Percentiles rank a stretch among this genome's conserved stretches.
Evolutionary conservation across 2,888 invertebrate species (phyloP).

Genomic region (Apotomis betuletana): DNA sequence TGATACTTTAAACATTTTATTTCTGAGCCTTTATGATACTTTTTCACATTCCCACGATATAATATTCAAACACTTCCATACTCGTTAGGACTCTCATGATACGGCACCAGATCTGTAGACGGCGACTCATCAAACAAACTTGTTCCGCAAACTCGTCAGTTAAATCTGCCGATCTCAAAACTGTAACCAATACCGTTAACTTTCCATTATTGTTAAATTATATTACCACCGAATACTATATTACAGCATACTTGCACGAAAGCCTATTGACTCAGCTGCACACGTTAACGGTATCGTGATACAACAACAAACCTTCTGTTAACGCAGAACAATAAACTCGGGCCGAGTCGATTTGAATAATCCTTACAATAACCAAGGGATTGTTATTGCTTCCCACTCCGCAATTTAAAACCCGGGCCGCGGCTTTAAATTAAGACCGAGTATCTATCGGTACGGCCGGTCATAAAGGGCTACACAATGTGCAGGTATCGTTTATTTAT

Average conservation of each 20-base stretch:
- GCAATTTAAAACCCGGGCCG: conserved; percentile 49
- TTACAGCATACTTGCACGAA: background rate
- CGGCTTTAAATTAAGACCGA: conserved; percentile 46
- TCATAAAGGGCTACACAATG: conserved; percentile 53
- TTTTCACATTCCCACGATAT: too few relatives aligned
- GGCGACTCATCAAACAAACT: too few relatives aligned
- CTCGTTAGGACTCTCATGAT: too few relatives aligned
- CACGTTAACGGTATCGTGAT: conserved; percentile 28
- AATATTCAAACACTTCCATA: too few relatives aligned
- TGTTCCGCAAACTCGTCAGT: too few relatives aligned
- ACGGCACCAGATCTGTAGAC: too few relatives aligned
- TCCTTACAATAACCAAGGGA: conserved; percentile 48
- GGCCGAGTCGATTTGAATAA: conserved; percentile 50
- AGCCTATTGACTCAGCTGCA: conserved; percentile 26
- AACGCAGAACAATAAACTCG: conserved; percentile 47
- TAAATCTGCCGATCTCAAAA: too few relatives aligned
- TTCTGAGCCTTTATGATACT: too few relatives aligned
- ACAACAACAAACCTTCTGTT: conserved; percentile 41
- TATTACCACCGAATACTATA: too few relatives aligned
- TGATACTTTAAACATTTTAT: too few relatives aligned
- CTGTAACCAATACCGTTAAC: too few relatives aligned
- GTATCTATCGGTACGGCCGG: conserved; percentile 45
- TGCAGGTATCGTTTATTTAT: conserved; percentile 56
- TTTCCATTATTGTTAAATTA: too few relatives aligned
- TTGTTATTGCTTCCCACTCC: conserved; percentile 48